phyloP scores from a whole-genome alignment of 2,113 vertebrate genomes.

The Indicator maculatus region DNA sequence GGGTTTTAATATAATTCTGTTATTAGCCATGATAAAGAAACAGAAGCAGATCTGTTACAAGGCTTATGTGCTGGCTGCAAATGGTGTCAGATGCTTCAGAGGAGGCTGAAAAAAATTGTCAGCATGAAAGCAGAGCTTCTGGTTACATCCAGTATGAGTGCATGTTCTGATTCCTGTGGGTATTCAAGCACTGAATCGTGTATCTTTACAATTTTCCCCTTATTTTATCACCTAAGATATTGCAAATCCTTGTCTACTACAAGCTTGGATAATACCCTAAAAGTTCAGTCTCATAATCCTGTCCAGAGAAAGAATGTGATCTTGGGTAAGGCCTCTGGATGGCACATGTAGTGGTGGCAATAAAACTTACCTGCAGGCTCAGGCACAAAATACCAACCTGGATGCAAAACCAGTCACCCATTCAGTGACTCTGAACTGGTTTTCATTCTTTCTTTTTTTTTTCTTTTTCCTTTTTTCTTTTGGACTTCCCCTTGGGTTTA shows the following conservation, averaged over 20 bases:
- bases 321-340: background rate
- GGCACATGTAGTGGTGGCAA: background rate
- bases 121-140: background rate
- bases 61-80: background rate
- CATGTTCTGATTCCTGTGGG: background rate
- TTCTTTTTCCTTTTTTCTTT: background rate
- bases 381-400: background rate
- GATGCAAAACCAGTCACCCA: background rate
- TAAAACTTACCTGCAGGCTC: background rate
- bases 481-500: background rate
- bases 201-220: background rate
- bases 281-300: background rate
- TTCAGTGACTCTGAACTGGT: background rate
- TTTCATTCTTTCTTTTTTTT: background rate
- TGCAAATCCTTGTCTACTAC: background rate
- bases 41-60: background rate
- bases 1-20: background rate
- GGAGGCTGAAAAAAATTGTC: background rate
- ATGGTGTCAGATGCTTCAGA: background rate
- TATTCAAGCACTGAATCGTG: background rate
- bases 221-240: background rate
- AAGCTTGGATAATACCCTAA: background rate
- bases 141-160: background rate
- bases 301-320: background rate
- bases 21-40: background rate